Conservation (phyloP, 2,888 invertebrate genomes). For the Campaea margaritaria region DNA sequence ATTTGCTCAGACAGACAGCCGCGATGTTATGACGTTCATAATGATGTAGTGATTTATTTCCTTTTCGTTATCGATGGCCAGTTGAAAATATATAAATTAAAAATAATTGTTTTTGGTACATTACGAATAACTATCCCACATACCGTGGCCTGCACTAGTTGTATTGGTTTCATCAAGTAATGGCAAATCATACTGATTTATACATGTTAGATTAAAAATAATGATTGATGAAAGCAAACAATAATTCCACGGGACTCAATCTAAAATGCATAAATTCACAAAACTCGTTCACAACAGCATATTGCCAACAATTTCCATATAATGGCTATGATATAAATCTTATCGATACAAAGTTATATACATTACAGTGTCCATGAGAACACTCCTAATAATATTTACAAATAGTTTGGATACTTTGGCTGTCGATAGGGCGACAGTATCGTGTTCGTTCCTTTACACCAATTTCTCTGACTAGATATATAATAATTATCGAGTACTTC, state of each 20-base stretch:
- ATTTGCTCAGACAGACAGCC: not conserved
- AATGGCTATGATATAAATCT: slow-evolving; percentile 37
- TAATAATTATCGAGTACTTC: not conserved
- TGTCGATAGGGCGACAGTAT: slow-evolving; percentile 72
- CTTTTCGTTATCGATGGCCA: too few species aligned
- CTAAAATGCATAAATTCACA: not conserved
- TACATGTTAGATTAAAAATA: too few species aligned
- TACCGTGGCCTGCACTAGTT: too few species aligned
- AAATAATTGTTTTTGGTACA: too few species aligned
- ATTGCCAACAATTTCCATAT: slow-evolving; percentile 20
- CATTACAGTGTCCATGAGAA: slow-evolving; percentile 35
- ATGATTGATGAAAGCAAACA: not conserved
- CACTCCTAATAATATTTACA: slow-evolving; percentile 68
- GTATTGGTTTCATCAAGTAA: too few species aligned
- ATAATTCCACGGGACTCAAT: too few species aligned
- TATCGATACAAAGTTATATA: slow-evolving; percentile 38
- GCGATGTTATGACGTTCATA: too few species aligned
- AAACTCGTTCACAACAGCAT: slow-evolving; percentile 3
- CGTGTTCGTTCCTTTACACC: slow-evolving; percentile 44
- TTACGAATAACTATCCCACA: too few species aligned
- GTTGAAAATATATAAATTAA: too few species aligned
- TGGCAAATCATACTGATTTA: too few species aligned
- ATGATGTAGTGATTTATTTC: too few species aligned
- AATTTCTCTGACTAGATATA: slow-evolving; percentile 4
- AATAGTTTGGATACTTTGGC: slow-evolving; percentile 83